Evolutionary conservation across 2,113 vertebrate genomes (phyloP).

Genomic region (Gobius niger): DNA sequence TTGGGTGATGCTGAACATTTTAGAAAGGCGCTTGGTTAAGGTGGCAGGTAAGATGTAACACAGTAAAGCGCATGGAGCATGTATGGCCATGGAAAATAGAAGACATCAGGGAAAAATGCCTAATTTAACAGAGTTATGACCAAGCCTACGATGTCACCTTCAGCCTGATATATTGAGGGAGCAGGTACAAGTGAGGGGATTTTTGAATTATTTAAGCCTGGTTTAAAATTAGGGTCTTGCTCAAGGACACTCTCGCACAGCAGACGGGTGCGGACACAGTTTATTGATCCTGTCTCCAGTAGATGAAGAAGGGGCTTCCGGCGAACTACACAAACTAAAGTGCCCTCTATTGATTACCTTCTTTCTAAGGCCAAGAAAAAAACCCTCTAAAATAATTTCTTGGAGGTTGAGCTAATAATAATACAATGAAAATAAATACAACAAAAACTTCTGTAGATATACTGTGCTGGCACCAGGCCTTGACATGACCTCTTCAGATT

Average conservation of each 20-base stretch:
- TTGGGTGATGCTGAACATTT: too few relatives aligned
- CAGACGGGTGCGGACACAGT: constrained; percentile 36
- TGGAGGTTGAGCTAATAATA: too few relatives aligned
- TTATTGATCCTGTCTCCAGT: constrained; percentile 53
- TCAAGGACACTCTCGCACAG: constrained; percentile 59
- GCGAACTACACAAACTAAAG: constrained; percentile 37
- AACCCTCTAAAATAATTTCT: constrained; percentile 10
- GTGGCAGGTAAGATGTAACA: too few relatives aligned
- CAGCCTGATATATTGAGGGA: neutral
- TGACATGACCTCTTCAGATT: too few relatives aligned
- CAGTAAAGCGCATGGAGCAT: too few relatives aligned
- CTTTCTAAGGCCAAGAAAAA: constrained; percentile 48
- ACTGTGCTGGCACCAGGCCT: too few relatives aligned
- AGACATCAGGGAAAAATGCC: neutral
- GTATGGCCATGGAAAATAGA: neutral
- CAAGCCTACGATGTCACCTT: neutral
- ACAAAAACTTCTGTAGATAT: too few relatives aligned
- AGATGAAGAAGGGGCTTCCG: constrained; percentile 48
- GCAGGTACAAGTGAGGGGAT: neutral
- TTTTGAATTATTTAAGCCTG: constrained; percentile 10
- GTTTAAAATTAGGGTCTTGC: constrained; percentile 33
- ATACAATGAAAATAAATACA: too few relatives aligned
- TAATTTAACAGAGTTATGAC: neutral
- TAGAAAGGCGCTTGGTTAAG: neutral
- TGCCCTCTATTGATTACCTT: constrained; percentile 61